phyloP scores from a whole-genome alignment of 2,888 invertebrate species.

The Leptinotarsa haldemani region DNA sequence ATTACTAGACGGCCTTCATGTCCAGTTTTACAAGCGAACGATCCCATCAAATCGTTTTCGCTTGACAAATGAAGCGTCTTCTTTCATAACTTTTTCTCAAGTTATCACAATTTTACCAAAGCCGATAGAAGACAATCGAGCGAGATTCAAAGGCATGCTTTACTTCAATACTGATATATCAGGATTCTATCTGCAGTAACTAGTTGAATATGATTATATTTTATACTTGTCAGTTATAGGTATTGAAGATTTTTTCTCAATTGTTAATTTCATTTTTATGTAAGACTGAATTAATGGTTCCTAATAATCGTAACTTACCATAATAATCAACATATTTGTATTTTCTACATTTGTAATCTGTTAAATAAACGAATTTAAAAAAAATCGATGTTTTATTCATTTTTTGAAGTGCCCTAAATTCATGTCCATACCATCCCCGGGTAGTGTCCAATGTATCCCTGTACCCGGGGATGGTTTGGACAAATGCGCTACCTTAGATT shows the following conservation, averaged over 20 bases:
- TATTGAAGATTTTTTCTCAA: too few species aligned
- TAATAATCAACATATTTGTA: too few species aligned
- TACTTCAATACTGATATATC: constrained; percentile 34
- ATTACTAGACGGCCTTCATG: constrained; percentile 12
- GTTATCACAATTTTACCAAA: constrained; percentile 33
- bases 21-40: neutral
- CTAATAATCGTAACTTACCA: too few species aligned
- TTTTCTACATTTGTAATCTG: too few species aligned
- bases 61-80: constrained; percentile 11
- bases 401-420: too few species aligned
- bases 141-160: constrained; percentile 33
- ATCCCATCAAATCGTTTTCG: constrained; percentile 26
- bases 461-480: constrained; percentile 16
- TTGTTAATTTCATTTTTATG: too few species aligned
- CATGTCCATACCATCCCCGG: neutral
- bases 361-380: too few species aligned
- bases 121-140: constrained; percentile 29
- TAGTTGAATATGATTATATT: neutral
- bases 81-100: constrained; percentile 23
- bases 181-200: constrained; percentile 12
- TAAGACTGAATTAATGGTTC: too few species aligned
- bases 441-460: constrained; percentile 19
- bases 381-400: too few species aligned
- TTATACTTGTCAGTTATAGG: too few species aligned
- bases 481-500: constrained; percentile 16